These are phyloP conservation scores for Intellagama lesueurii DNA, from an alignment of 2,797 vertebrate species.

Conservation along the genomic window DNA sequence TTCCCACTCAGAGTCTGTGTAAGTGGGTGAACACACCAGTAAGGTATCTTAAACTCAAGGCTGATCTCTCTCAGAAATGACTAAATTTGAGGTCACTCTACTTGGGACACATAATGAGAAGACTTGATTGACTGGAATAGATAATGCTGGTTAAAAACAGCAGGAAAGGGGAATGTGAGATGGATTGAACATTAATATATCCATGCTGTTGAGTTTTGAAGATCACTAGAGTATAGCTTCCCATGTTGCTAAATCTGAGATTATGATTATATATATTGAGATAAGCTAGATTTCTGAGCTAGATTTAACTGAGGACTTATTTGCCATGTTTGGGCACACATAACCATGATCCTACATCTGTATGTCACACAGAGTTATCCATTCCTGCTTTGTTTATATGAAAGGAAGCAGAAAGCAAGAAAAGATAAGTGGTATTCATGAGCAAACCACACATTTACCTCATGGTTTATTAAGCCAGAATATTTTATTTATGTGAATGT, in stretches of 20 bases:
- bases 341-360: not conserved
- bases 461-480: not conserved
- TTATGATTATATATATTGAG: not conserved
- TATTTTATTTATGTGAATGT: not conserved
- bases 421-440: too few species aligned
- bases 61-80: too few species aligned
- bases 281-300: not conserved
- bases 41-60: too few species aligned
- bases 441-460: not conserved
- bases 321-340: not conserved
- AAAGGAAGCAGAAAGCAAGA: not conserved
- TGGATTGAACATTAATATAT: too few species aligned
- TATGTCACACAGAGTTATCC: not conserved
- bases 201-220: too few species aligned
- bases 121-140: too few species aligned
- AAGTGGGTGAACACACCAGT: too few species aligned
- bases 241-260: not conserved
- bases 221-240: not conserved
- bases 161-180: too few species aligned
- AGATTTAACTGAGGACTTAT: not conserved
- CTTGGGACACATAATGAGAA: too few species aligned
- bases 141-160: too few species aligned
- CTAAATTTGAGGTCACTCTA: too few species aligned
- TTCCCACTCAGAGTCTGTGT: not conserved
- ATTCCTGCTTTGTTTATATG: not conserved